A percentile compares a stretch with the other conserved stretches of the same genome.
Conservation (phyloP, 2,888 invertebrate species). For the Tiliacea aurago region DNA sequence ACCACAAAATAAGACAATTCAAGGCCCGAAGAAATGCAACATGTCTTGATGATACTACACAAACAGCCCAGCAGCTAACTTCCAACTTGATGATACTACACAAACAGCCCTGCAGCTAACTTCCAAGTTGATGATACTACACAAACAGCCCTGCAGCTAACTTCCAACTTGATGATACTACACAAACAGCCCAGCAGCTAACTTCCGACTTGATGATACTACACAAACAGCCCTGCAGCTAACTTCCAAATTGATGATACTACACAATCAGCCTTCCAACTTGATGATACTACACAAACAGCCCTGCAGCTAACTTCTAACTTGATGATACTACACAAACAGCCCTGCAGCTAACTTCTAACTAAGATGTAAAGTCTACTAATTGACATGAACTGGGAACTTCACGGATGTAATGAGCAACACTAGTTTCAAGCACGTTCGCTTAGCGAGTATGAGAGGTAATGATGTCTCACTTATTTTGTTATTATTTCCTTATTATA, state of each 20-base stretch:
- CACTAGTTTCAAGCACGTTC: slow-evolving; percentile 30
- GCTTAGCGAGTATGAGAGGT: slow-evolving; percentile 7
- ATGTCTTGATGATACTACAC: background rate
- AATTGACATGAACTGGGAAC: slow-evolving; percentile 25
- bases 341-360: slow-evolving; percentile 5
- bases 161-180: slow-evolving; percentile 1
- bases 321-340: background rate
- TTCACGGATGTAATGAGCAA: slow-evolving; percentile 23
- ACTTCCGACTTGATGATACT: no score
- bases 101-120: background rate
- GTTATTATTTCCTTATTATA: slow-evolving; percentile 8
- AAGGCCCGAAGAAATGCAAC: background rate
- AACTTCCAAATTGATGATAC: slow-evolving; percentile 3
- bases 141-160: background rate
- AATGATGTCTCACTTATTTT: slow-evolving; percentile 9
- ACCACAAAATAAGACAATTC: background rate
- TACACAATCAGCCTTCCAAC: background rate
- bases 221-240: background rate
- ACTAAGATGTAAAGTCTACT: background rate
- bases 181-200: slow-evolving; percentile 1
- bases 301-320: slow-evolving; percentile 7
- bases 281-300: background rate
- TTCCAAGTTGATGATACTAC: slow-evolving; percentile 1
- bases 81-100: slow-evolving; percentile 1
- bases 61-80: slow-evolving; percentile 1